Percentiles rank a stretch among this genome's conserved stretches.
Evolutionary conservation across 2,797 vertebrate genomes (phyloP).

Genomic region (Lithobates pipiens): DNA sequence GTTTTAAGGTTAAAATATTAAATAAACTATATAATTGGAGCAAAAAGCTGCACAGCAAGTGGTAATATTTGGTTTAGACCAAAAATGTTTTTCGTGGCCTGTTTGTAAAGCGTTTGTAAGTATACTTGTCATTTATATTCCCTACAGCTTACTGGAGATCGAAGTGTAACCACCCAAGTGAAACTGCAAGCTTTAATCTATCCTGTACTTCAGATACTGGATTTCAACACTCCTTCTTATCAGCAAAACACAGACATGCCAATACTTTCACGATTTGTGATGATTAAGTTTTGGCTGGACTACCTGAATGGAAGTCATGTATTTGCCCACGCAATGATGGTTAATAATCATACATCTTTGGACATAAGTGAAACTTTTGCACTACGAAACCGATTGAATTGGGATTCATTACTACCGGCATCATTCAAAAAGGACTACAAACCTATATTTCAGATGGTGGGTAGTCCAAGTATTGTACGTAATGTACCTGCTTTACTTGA

Average conservation of each 20-base stretch:
- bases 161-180: constrained; percentile 76
- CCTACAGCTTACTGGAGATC: constrained; percentile 82
- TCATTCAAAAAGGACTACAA: constrained; percentile 79
- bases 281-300: constrained; percentile 89
- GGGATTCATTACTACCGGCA: constrained; percentile 81
- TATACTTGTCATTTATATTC: constrained; percentile 34
- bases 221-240: constrained; percentile 95
- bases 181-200: constrained; percentile 93
- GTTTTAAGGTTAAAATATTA: too few species aligned
- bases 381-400: constrained; percentile 80
- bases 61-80: too few species aligned
- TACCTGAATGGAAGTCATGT: constrained; percentile 82
- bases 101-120: neutral
- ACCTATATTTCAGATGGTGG: constrained; percentile 74
- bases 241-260: constrained; percentile 84
- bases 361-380: constrained; percentile 74
- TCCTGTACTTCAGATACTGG: constrained; percentile 89
- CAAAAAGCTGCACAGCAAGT: too few species aligned
- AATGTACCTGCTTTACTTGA: constrained; percentile 84
- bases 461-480: constrained; percentile 70
- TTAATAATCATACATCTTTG: constrained; percentile 89
- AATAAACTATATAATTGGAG: too few species aligned
- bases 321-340: constrained; percentile 75
- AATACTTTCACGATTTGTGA: constrained; percentile 78
- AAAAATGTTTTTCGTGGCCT: too few species aligned